Conservation (phyloP, 2,888 invertebrate species). For the Gymnocheta viridis region DNA sequence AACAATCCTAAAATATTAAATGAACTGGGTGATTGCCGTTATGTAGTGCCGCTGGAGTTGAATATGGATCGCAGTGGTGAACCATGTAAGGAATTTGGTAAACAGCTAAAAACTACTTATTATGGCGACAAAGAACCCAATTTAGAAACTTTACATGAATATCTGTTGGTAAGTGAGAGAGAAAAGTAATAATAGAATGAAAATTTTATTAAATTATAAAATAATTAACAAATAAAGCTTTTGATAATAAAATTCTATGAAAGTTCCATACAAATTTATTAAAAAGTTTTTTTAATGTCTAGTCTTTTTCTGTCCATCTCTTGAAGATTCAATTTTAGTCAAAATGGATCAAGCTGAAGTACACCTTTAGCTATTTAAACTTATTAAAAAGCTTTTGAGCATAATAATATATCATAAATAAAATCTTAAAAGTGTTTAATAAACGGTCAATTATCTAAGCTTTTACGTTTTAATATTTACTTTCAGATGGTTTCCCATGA, state of each 20-base stretch:
- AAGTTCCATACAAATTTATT: no score
- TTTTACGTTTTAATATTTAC: not conserved
- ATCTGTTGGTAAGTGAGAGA: conserved; percentile 76
- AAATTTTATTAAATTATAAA: not conserved
- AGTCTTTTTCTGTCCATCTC: no score
- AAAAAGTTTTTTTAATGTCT: no score
- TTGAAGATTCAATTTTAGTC: no score
- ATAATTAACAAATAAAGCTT: no score
- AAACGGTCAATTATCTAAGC: not conserved
- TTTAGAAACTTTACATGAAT: conserved; percentile 80
- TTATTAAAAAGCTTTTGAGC: no score
- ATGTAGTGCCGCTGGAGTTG: conserved; percentile 79
- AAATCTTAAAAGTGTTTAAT: no score
- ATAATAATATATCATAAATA: no score
- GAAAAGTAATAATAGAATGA: not conserved
- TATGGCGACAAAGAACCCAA: conserved; percentile 79
- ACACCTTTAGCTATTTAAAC: no score
- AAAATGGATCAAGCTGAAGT: no score
- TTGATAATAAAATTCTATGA: no score
- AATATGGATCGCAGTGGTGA: conserved; percentile 78
- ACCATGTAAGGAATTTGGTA: conserved; percentile 78
- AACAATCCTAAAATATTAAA: conserved; percentile 78
- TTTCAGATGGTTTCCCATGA: conserved; percentile 81
- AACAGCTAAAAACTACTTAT: conserved; percentile 76
- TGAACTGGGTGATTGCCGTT: conserved; percentile 78